Conservation (phyloP, 1,140 invertebrate species). For the Drosophila grimshawi region DNA sequence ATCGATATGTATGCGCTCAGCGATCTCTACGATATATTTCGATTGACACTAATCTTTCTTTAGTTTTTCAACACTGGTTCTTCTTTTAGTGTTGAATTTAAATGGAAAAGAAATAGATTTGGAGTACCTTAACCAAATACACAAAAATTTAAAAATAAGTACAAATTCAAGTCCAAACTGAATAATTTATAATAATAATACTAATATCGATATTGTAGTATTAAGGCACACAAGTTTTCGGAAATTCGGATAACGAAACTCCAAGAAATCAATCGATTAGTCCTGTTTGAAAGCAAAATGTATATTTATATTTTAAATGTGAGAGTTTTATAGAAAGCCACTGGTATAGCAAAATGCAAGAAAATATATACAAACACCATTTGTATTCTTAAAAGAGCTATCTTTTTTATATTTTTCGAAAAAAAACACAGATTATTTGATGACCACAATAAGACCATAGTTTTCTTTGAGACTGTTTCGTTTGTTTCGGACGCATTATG, state of each 20-base stretch:
- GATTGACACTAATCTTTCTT: not conserved
- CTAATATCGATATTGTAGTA: too few species aligned
- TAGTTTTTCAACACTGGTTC: not conserved
- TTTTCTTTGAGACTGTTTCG: constrained; percentile 45
- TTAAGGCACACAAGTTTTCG: too few species aligned
- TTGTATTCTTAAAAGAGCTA: constrained; percentile 21
- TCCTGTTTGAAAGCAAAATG: too few species aligned
- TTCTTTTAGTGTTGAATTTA: not conserved
- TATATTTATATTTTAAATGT: too few species aligned
- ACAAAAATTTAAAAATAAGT: not conserved
- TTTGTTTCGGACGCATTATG: constrained; percentile 18
- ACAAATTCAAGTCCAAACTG: too few species aligned
- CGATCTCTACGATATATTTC: not conserved
- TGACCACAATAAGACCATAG: constrained; percentile 25
- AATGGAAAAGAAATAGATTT: not conserved
- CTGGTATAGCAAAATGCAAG: not conserved
- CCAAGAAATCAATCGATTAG: too few species aligned
- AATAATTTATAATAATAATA: too few species aligned
- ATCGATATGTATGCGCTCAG: not conserved
- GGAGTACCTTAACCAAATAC: too few species aligned
- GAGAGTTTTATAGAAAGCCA: not conserved
- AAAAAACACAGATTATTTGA: constrained; percentile 34
- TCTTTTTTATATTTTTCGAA: constrained; percentile 23
- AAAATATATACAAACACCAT: constrained; percentile 12
- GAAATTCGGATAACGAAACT: too few species aligned